phyloP scores from a whole-genome alignment of 2,113 vertebrate species.

The Cyphomyrus plagiostoma region DNA sequence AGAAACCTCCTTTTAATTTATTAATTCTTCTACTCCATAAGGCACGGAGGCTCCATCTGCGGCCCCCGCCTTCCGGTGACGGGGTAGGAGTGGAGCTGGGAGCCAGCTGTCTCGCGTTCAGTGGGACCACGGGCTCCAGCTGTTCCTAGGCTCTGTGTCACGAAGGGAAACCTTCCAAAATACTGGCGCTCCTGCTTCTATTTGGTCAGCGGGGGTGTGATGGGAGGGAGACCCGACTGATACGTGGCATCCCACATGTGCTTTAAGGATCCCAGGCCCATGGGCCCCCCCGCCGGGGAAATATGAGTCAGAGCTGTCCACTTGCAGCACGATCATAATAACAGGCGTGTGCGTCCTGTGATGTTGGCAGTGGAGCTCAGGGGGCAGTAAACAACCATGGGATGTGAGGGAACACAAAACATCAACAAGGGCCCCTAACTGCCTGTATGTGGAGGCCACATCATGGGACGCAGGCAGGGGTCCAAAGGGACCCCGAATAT shows the following conservation, averaged over 20 bases:
- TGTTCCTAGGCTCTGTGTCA: slow-evolving; percentile 81
- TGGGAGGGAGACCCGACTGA: not conserved
- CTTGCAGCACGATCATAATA: not conserved
- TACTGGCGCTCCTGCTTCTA: slow-evolving; percentile 58
- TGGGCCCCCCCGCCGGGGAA: not conserved
- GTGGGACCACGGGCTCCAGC: slow-evolving; percentile 75
- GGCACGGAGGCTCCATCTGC: slow-evolving; percentile 48
- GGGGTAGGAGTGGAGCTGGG: slow-evolving; percentile 63
- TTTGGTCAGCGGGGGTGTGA: slow-evolving; percentile 26
- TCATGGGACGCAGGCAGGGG: not conserved
- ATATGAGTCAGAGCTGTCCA: slow-evolving; percentile 12
- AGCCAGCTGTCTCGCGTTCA: slow-evolving; percentile 69
- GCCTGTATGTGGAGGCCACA: not conserved
- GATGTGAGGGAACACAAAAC: not conserved
- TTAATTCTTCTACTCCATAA: slow-evolving; percentile 28
- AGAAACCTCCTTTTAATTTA: slow-evolving; percentile 56
- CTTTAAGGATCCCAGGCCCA: not conserved
- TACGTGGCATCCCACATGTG: not conserved
- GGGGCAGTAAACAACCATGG: not conserved
- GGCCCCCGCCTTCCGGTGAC: slow-evolving; percentile 52
- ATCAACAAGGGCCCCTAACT: not conserved
- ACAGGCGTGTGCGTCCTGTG: not conserved
- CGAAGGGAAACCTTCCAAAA: slow-evolving; percentile 81
- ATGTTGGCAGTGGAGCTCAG: not conserved
- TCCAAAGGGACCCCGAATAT: not conserved